Evolutionary conservation across 2,888 invertebrate species (phyloP).

Genomic region (Odontomyia ornata): DNA sequence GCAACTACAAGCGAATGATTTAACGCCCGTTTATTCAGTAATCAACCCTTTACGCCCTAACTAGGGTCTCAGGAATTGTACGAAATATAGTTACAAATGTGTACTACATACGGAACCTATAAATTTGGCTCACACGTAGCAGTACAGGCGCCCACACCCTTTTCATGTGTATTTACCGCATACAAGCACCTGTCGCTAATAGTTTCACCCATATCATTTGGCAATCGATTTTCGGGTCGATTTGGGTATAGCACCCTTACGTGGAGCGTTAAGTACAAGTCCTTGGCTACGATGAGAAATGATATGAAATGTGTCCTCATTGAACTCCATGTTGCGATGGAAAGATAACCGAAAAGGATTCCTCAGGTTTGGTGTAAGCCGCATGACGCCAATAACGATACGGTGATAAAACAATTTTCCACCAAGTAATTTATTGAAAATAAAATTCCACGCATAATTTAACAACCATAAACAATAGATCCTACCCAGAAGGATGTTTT

Average conservation of each 20-base stretch:
- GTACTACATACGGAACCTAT: too few species aligned
- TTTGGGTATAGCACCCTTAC: not conserved
- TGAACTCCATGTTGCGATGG: not conserved
- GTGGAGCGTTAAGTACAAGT: not conserved
- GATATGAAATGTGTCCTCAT: not conserved
- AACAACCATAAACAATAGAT: not conserved
- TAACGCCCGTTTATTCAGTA: too few species aligned
- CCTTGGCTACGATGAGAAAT: not conserved
- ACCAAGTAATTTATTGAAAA: conserved; percentile 3
- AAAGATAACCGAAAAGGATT: too few species aligned
- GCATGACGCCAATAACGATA: too few species aligned
- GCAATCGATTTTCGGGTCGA: conserved; percentile 18
- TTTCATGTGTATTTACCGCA: not conserved
- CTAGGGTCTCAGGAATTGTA: too few species aligned
- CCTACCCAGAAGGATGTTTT: too few species aligned
- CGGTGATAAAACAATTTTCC: not conserved
- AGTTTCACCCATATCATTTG: not conserved
- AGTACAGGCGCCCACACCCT: not conserved
- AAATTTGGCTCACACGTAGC: too few species aligned
- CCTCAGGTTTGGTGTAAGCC: too few species aligned
- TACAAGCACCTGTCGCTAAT: conserved; percentile 20
- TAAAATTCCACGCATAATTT: conserved; percentile 9
- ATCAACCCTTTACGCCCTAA: too few species aligned
- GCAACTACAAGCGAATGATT: too few species aligned
- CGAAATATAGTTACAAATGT: too few species aligned